phyloP scores from a whole-genome alignment of 1,140 invertebrate genomes.

The Akabosia matsudoensis region DNA sequence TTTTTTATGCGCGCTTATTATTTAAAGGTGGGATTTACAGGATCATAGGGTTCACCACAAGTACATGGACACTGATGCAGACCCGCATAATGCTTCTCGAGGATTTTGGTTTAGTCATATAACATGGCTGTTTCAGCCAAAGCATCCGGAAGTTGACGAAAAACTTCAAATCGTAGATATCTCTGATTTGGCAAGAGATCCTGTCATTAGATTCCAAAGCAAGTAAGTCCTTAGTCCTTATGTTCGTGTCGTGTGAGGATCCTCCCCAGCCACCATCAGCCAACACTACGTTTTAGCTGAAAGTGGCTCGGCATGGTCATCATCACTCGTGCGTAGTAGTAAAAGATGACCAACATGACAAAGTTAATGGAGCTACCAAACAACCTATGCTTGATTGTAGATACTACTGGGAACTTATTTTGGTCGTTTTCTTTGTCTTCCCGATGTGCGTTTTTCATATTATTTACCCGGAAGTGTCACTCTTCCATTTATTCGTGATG shows the following conservation, averaged over 20 bases:
- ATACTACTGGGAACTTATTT: slow-evolving; percentile 55
- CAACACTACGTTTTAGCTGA: too few relatives aligned
- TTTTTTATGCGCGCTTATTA: too few relatives aligned
- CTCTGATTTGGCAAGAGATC: slow-evolving; percentile 11
- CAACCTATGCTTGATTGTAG: slow-evolving; percentile 39
- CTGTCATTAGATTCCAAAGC: slow-evolving; percentile 11
- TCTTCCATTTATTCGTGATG: slow-evolving; percentile 54
- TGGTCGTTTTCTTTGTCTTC: slow-evolving; percentile 57
- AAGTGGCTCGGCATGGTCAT: too few relatives aligned
- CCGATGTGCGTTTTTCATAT: slow-evolving; percentile 57
- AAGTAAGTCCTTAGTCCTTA: background rate
- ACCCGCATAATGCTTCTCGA: slow-evolving; percentile 45
- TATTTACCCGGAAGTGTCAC: slow-evolving; percentile 57
- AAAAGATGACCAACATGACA: too few relatives aligned
- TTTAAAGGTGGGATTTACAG: too few relatives aligned
- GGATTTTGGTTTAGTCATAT: slow-evolving; percentile 20
- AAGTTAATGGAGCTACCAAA: background rate
- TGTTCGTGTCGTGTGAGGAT: too few relatives aligned
- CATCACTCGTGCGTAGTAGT: too few relatives aligned
- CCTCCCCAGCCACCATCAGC: too few relatives aligned
- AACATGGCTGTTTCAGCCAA: slow-evolving; percentile 4
- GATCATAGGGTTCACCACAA: slow-evolving; percentile 44
- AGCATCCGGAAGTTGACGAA: background rate
- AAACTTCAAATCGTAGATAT: background rate
- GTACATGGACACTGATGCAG: slow-evolving; percentile 44